A percentile compares a stretch with the other conserved stretches of the same genome.
Evolutionary conservation across 2,797 vertebrate genomes (phyloP).

Genomic region (Enteromius anoplus): DNA sequence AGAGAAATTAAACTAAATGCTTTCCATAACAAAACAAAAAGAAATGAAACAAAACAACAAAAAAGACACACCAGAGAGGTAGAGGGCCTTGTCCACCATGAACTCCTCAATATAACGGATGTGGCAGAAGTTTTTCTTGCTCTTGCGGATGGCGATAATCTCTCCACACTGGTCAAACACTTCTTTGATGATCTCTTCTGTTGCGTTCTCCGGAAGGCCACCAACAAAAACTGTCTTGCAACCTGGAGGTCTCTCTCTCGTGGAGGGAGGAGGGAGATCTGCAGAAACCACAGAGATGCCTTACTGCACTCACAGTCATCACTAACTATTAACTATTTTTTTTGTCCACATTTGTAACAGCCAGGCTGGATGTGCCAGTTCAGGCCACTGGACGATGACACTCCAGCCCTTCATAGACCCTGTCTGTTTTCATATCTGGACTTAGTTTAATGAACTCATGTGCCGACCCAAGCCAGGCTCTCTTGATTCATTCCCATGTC

Average conservation of each 20-base stretch:
- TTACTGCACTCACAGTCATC: not conserved
- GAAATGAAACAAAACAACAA: not conserved
- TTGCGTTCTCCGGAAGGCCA: slow-evolving; percentile 88
- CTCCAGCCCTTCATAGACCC: no score
- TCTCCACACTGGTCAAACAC: slow-evolving; percentile 89
- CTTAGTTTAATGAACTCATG: no score
- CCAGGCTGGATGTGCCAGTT: no score
- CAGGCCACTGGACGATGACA: no score
- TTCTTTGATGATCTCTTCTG: slow-evolving; percentile 87
- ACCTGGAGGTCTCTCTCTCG: slow-evolving; percentile 86
- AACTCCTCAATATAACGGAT: slow-evolving; percentile 88
- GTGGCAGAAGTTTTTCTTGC: slow-evolving; percentile 94
- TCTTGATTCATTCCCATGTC: no score
- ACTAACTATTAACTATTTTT: not conserved
- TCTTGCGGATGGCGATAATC: slow-evolving; percentile 88
- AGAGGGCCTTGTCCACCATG: slow-evolving; percentile 92
- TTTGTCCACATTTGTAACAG: not conserved
- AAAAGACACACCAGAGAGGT: slow-evolving; percentile 82
- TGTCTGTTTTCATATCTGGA: no score
- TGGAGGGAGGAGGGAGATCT: slow-evolving; percentile 89
- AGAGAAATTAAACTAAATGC: not conserved
- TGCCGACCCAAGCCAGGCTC: no score
- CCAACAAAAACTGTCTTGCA: slow-evolving; percentile 91
- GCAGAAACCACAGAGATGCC: slow-evolving; percentile 34
- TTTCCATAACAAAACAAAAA: not conserved